A percentile compares a stretch with the other conserved stretches of the same genome.
Conservation (phyloP, 1,140 invertebrate species). For the Pseudomyrmex flavicornis region DNA sequence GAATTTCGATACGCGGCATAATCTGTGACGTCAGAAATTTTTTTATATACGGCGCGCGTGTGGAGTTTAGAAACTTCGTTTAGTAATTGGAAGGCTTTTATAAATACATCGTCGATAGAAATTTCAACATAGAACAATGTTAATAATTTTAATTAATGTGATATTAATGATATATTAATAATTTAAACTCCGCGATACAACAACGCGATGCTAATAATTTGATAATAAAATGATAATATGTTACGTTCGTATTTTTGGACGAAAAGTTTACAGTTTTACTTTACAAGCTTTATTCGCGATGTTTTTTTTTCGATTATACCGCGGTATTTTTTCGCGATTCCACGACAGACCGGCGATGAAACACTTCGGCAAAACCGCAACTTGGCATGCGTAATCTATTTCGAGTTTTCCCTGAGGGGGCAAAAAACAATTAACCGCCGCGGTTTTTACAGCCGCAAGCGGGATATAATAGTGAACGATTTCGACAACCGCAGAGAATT, state of each 20-base stretch:
- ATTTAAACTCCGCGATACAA: background rate
- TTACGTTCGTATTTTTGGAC: no score
- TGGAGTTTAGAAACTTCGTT: no score
- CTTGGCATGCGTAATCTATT: conserved; percentile 57
- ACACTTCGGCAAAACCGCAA: conserved; percentile 53
- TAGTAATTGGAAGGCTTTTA: no score
- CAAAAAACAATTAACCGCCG: conserved; percentile 60
- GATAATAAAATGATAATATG: background rate
- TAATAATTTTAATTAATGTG: conserved; percentile 21
- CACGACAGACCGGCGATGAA: conserved; percentile 49
- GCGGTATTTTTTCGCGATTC: conserved; percentile 41
- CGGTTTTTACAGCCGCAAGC: conserved; percentile 56
- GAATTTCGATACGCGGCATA: conserved; percentile 4
- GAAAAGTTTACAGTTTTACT: conserved; percentile 3
- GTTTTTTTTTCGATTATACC: conserved; percentile 33
- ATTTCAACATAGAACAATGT: background rate
- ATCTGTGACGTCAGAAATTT: conserved; percentile 20
- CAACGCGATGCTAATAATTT: conserved; percentile 1
- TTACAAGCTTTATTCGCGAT: background rate
- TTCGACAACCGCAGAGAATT: conserved; percentile 57
- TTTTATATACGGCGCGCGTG: background rate
- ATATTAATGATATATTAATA: background rate
- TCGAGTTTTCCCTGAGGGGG: background rate
- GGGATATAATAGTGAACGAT: conserved; percentile 58
- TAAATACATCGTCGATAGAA: no score